phyloP scores from a whole-genome alignment of 1,140 invertebrate species.

The Papilio polyxenes region DNA sequence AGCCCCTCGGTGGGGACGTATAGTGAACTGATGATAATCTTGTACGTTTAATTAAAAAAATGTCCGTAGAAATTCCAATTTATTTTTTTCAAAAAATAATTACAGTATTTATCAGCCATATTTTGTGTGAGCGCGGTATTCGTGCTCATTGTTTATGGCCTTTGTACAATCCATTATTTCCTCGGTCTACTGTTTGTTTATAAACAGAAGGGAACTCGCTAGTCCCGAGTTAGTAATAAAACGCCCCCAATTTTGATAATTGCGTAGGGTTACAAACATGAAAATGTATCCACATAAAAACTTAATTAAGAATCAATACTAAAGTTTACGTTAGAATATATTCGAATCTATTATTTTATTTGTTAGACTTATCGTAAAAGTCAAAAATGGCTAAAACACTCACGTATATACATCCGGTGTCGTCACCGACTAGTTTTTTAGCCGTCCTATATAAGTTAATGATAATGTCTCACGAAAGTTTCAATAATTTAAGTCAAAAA shows the following conservation, averaged over 20 bases:
- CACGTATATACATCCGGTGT: too few species aligned
- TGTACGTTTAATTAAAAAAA: not conserved
- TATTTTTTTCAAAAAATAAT: not conserved
- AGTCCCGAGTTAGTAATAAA: constrained; percentile 31
- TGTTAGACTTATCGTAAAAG: too few species aligned
- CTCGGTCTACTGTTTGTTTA: constrained; percentile 13
- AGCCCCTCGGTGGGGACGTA: too few species aligned
- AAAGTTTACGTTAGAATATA: not conserved
- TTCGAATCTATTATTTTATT: too few species aligned
- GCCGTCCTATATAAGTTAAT: too few species aligned
- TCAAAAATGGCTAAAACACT: too few species aligned
- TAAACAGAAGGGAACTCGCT: constrained; percentile 17
- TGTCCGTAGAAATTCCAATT: not conserved
- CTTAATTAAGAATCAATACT: not conserved
- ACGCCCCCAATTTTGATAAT: constrained; percentile 35
- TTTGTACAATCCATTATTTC: constrained; percentile 34
- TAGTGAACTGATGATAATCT: too few species aligned
- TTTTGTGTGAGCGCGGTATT: constrained; percentile 15
- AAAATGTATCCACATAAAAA: not conserved
- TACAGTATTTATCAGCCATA: not conserved
- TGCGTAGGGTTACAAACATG: constrained; percentile 26
- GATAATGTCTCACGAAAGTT: too few species aligned
- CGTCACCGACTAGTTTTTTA: too few species aligned
- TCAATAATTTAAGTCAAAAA: too few species aligned
- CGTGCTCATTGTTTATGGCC: constrained; percentile 16